Evolutionary conservation across 2,888 invertebrate species (phyloP).

Genomic region (Athalia cordata): DNA sequence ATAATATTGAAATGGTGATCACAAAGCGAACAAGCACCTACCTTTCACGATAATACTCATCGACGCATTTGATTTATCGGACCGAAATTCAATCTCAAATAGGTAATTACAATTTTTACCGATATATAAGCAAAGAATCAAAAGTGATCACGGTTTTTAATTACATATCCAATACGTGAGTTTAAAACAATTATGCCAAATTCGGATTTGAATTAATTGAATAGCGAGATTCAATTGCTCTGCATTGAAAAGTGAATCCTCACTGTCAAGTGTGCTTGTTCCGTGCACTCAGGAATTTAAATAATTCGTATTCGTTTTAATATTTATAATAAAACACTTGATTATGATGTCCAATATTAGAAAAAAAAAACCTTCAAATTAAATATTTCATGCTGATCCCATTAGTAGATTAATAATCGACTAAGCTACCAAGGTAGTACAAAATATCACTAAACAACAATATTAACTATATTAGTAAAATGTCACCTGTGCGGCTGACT

Average conservation of each 20-base stretch:
- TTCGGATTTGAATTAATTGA: neutral
- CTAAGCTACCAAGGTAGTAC: slow-evolving; percentile 9
- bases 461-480: slow-evolving; percentile 59
- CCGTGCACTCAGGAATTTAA: too few species aligned
- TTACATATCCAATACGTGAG: too few species aligned
- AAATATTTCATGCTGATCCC: slow-evolving; percentile 19
- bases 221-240: neutral
- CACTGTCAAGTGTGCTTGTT: too few species aligned
- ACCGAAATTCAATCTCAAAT: too few species aligned
- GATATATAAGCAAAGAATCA: too few species aligned
- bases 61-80: too few species aligned
- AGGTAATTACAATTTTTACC: too few species aligned
- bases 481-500: slow-evolving; percentile 71
- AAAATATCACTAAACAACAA: slow-evolving; percentile 45
- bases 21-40: slow-evolving; percentile 28
- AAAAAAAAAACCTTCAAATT: neutral
- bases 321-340: neutral
- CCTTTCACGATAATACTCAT: neutral
- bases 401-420: slow-evolving; percentile 53
- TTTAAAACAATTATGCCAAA: neutral
- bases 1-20: slow-evolving; percentile 40
- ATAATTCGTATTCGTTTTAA: neutral
- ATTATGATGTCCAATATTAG: neutral
- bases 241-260: too few species aligned
- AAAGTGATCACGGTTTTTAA: too few species aligned